Base-by-base conservation (phyloP, 1,140 invertebrate species). In the Ceratosolen solmsi region DNA sequence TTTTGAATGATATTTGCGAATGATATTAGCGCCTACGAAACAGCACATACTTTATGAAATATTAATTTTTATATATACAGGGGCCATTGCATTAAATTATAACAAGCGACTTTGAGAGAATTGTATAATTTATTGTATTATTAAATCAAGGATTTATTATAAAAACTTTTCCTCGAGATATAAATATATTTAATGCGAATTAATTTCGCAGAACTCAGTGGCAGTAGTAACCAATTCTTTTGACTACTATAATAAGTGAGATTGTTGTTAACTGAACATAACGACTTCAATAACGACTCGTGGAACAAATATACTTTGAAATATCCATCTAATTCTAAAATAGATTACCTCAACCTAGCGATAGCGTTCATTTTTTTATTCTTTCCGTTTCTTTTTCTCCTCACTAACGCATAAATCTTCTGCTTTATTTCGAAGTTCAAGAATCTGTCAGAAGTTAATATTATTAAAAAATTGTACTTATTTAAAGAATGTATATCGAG, bases 401-500 rank as follows among this genome's bases (percentile, higher is more conserved):
- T 22, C 20, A n/a, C n/a, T 1, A 70, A 54, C 27, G 33, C 60
- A 51, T 54, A 51, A 65, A 78, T 70, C 60, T 54, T 70, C 2
- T 13, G 20, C 25, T 33, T 0, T 13, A 30, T 20, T 36, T 73
- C 22, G 8, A 65, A 63, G 33, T 51, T 70, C 13, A 58, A 70
- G 33, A 80, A 46, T 75, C 60, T 72, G 58, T 81, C 60, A 51
- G 20, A 13, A 68, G 36, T 81, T 58, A 63, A 74, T 80, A 65
- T 65, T 68, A 74, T 74, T 74, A 81, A 81, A 75, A 75, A 70
- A 72, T 58, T 25, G 30, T 80, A 70, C 72, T 68, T 54, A 65
- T 74, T 74, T 51, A 30, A 74, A 74, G 70, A 80, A 74, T 74
- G 25, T 25, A 27, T 58, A 36, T 82, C n/a, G 33, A 54, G 56